phyloP scores from a whole-genome alignment of 2,888 invertebrate species.

The Stramonita haemastoma region DNA sequence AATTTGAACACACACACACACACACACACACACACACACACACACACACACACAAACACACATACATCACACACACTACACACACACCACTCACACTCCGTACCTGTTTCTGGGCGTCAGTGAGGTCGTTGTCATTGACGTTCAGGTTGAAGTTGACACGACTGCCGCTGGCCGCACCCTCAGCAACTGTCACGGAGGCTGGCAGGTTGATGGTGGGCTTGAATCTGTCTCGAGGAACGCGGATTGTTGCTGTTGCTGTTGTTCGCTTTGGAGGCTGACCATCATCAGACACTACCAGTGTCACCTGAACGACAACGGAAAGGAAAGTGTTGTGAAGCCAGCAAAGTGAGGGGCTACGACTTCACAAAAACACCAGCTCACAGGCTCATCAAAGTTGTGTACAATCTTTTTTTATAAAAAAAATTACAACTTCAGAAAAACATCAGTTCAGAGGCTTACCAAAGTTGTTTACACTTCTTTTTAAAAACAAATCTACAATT shows the following conservation, averaged over 20 bases:
- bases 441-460: no score
- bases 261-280: constrained; percentile 57
- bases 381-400: no score
- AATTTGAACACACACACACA: background rate
- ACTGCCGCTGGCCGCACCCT: constrained; percentile 45
- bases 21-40: constrained; percentile 7
- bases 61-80: background rate
- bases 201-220: constrained; percentile 64
- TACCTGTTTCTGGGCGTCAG: background rate
- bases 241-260: constrained; percentile 57
- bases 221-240: constrained; percentile 64
- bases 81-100: background rate
- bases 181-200: constrained; percentile 48
- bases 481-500: no score
- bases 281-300: constrained; percentile 62
- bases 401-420: no score
- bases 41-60: background rate
- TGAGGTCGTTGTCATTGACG: constrained; percentile 55
- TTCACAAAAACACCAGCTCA: no score
- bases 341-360: no score
- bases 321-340: background rate
- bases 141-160: constrained; percentile 51
- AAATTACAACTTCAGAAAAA: no score
- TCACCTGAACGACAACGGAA: constrained; percentile 52
- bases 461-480: no score